Conservation (phyloP, 2,888 invertebrate genomes). For the Catocala fraxini region DNA sequence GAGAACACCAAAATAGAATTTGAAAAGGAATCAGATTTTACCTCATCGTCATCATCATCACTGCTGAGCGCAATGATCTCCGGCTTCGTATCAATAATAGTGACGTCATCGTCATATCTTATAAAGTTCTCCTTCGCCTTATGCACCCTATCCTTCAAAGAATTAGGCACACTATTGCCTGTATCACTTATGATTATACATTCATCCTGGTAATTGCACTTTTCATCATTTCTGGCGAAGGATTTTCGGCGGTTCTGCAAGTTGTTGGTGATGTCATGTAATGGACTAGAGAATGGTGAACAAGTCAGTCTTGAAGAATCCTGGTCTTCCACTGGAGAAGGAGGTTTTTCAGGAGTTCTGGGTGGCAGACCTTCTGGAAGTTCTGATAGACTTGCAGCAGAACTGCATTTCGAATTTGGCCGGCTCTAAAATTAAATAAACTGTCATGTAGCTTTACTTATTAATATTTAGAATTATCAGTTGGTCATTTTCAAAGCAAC, state of each 20-base stretch:
- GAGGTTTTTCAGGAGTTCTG: constrained; percentile 33
- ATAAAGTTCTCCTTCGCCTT: constrained; percentile 56
- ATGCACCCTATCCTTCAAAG: constrained; percentile 43
- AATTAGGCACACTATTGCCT: constrained; percentile 36
- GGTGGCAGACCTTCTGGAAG: constrained; percentile 36
- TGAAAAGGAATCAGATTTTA: constrained; percentile 41
- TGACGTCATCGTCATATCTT: constrained; percentile 72
- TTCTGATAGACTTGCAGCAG: constrained; percentile 53
- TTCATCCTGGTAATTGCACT: constrained; percentile 34
- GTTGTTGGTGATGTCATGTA: constrained; percentile 64
- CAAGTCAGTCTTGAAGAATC: constrained; percentile 66
- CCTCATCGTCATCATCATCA: constrained; percentile 79
- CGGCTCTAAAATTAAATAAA: constrained; percentile 50
- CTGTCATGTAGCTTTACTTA: too few relatives aligned
- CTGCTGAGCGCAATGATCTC: constrained; percentile 82
- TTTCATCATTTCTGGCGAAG: not conserved
- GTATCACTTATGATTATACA: constrained; percentile 44
- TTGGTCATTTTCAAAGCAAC: too few relatives aligned
- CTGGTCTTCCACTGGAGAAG: constrained; percentile 34
- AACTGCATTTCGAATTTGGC: constrained; percentile 50
- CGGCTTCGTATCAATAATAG: constrained; percentile 71
- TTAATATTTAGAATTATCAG: too few relatives aligned
- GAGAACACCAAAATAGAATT: too few relatives aligned
- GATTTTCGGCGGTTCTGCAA: constrained; percentile 23
- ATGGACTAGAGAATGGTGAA: constrained; percentile 74